Evolutionary conservation across 2,113 vertebrate genomes (phyloP), one percentile per base, ranked within the genome.

Genomic region (Ameiurus melas): DNA sequence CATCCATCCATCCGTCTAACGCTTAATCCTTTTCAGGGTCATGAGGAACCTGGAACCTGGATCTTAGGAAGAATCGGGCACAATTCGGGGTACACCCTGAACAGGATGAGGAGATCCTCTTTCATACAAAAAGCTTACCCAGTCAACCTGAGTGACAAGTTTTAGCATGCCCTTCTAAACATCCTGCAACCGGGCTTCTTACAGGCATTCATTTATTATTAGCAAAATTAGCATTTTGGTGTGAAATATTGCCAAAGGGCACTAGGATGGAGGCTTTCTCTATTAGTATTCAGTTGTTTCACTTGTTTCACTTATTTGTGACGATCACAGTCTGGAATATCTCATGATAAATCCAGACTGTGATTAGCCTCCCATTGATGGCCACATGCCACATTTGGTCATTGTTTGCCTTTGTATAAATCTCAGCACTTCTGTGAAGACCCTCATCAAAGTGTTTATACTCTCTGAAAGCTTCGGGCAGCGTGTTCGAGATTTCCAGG

Each of bases 401-500:
- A 43, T 8, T 89, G 70, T 91, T 92, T 90, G 89, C 89, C 92
- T 88, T n/a, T 78, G 71, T 90, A 92, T 85, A 91, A 91, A 92
- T 92, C 89, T 92, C 73, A 81, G 86, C 27, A 85, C 85, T 92
- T 88, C 83, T 89, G 88, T 91, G 87, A 91, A 93, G 93, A 92
- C 91, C 90, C 90, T 91, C 91, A 93, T 94, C 93, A 80, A 93
- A 89, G 92, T 93, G 85, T 94, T 92, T 92, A 94, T 91, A 90
- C 88, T 88, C 83, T 91, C 84, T 81, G 86, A 86, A 89, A 82
- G 39, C 71, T 89, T 71, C 9, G 57, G 86, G 85, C 90, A 92
- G 90, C 88, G 88, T 64, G 64, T 78, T 88, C 81, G 80, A 89
- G 88, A 82, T 90, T 92, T 92, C 91, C 89, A 57, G 80, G 85